Conservation (phyloP, 2,888 invertebrate species). For the Mythimna albipuncta region DNA sequence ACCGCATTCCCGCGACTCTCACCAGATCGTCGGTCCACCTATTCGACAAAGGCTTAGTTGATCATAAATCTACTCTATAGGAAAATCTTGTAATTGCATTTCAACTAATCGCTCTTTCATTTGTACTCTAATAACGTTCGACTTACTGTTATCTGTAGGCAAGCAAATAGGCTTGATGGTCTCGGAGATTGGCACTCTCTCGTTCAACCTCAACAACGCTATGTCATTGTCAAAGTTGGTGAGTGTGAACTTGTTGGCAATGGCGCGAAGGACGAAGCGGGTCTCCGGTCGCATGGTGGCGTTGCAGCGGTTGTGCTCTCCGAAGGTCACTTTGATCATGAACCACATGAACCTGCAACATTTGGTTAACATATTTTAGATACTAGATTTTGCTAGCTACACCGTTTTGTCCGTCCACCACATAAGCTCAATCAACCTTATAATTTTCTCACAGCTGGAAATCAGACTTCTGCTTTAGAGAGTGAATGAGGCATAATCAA, state of each 20-base stretch:
- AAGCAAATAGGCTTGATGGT: constrained; percentile 96
- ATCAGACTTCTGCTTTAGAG: too few species aligned
- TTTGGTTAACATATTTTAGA: neutral
- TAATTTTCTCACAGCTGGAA: too few species aligned
- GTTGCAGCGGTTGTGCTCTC: constrained; percentile 96
- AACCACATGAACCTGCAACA: constrained; percentile 96
- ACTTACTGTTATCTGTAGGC: constrained; percentile 90
- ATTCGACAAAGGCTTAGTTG: neutral
- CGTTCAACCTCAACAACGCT: constrained; percentile 95
- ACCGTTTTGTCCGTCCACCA: too few species aligned
- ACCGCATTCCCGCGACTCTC: too few species aligned
- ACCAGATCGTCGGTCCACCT: too few species aligned
- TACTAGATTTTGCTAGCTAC: neutral
- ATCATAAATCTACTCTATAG: neutral
- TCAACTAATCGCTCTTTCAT: neutral
- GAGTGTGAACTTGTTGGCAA: constrained; percentile 95
- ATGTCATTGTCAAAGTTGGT: constrained; percentile 97
- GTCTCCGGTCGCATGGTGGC: constrained; percentile 94
- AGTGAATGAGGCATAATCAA: too few species aligned
- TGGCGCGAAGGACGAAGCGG: constrained; percentile 94
- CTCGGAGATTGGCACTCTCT: constrained; percentile 94
- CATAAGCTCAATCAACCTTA: too few species aligned
- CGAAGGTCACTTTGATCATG: constrained; percentile 97
- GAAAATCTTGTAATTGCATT: neutral
- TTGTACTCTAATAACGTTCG: too few species aligned